Percentiles rank a stretch among this genome's conserved stretches.
Evolutionary conservation across 2,797 vertebrate genomes (phyloP).

Genomic region (Acestrorhynchus altus): DNA sequence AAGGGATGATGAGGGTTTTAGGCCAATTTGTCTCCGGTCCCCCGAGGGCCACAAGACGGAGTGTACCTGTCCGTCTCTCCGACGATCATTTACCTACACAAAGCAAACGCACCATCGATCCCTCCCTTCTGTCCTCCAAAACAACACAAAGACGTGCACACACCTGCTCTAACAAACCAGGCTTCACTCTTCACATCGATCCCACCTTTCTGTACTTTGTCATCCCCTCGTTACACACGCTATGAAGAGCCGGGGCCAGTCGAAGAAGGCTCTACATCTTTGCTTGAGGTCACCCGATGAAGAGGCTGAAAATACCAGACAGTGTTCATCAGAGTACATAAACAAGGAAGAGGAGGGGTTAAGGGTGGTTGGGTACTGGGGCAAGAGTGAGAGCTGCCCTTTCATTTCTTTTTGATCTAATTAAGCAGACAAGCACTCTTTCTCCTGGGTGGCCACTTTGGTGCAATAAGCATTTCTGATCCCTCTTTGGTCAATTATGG

Average conservation of each 20-base stretch:
- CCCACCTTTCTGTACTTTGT: conserved; percentile 66
- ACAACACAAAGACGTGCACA: conserved; percentile 52
- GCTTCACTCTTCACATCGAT: conserved; percentile 66
- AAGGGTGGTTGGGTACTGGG: too few relatives aligned
- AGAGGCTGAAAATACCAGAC: conserved; percentile 21
- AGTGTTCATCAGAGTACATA: conserved; percentile 4
- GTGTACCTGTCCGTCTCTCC: conserved; percentile 67
- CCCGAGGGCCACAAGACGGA: conserved; percentile 71
- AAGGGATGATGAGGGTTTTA: conserved; percentile 66
- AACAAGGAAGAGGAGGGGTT: background rate
- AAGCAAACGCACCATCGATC: conserved; percentile 74
- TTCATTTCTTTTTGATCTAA: conserved; percentile 25
- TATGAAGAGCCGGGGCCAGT: conserved; percentile 46
- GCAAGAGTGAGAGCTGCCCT: background rate
- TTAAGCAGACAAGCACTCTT: conserved; percentile 13
- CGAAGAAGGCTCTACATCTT: conserved; percentile 48
- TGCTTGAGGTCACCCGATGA: conserved; percentile 51
- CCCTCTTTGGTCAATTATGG: conserved; percentile 28
- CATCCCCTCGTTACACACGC: conserved; percentile 62
- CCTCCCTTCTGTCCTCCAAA: conserved; percentile 54
- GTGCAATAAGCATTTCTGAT: conserved; percentile 18
- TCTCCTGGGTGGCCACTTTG: conserved; percentile 21
- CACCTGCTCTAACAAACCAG: conserved; percentile 56
- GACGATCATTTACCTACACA: conserved; percentile 77
- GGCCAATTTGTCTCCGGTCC: conserved; percentile 72